These are phyloP conservation scores for Drosophila kuntzei DNA, from an alignment of 2,888 invertebrate genomes.

Conservation along the genomic window DNA sequence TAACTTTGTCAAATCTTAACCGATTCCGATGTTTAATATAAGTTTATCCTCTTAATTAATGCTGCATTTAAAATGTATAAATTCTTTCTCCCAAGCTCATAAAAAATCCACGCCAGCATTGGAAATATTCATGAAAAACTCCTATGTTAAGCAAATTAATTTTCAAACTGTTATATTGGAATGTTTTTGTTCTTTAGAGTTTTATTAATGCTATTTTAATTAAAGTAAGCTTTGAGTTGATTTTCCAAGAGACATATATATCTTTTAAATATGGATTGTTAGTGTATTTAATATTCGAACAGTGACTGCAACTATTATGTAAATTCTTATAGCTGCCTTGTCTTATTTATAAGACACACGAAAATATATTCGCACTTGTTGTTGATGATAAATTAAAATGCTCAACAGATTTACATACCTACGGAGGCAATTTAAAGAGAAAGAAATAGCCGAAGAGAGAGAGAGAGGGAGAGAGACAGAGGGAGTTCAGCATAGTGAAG, in stretches of 20 bases:
- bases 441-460: background rate
- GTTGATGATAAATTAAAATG: conserved; percentile 53
- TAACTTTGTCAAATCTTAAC: no score
- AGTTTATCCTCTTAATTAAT: no score
- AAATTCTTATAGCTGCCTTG: background rate
- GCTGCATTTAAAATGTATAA: no score
- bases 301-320: background rate
- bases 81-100: no score
- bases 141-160: no score
- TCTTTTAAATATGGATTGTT: background rate
- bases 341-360: conserved; percentile 19
- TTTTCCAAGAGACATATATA: background rate
- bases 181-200: no score
- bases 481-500: conserved; percentile 14
- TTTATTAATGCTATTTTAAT: no score
- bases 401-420: conserved; percentile 54
- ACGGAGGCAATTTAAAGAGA: background rate
- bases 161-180: no score
- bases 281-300: conserved; percentile 8
- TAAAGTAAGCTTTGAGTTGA: background rate
- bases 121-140: no score
- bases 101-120: no score
- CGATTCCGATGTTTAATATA: no score
- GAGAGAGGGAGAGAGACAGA: background rate
- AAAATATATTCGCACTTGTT: conserved; percentile 49